Conservation (phyloP, 2,888 invertebrate genomes). For the Drosophila meridionalis region DNA sequence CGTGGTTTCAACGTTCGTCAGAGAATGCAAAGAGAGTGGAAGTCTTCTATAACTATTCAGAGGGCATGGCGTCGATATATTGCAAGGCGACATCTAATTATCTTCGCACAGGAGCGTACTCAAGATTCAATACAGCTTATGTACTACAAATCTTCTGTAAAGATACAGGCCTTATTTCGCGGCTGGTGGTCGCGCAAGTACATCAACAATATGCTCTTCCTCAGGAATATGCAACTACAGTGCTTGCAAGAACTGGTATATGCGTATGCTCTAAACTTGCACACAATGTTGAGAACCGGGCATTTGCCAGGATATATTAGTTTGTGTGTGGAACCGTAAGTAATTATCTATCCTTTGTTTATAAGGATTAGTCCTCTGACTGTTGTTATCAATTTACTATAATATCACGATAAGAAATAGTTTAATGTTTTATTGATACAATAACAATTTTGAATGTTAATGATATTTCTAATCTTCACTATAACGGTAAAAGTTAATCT, state of each 20-base stretch:
- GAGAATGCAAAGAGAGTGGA: background rate
- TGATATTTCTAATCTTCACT: too few relatives aligned
- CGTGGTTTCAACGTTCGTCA: constrained; percentile 64
- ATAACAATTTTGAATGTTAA: too few relatives aligned
- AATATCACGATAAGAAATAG: too few relatives aligned
- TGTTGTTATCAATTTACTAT: too few relatives aligned
- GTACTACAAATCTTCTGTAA: constrained; percentile 50
- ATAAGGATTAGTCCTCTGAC: too few relatives aligned
- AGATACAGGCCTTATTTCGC: constrained; percentile 77
- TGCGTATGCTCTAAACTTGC: constrained; percentile 66
- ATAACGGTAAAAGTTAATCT: too few relatives aligned
- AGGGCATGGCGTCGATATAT: constrained; percentile 66
- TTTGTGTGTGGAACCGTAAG: constrained; percentile 66
- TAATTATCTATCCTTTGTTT: background rate
- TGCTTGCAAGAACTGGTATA: constrained; percentile 66
- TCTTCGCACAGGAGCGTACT: constrained; percentile 36
- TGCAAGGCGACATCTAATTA: constrained; percentile 18
- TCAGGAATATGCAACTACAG: constrained; percentile 55
- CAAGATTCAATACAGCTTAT: constrained; percentile 44
- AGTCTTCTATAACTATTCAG: constrained; percentile 65
- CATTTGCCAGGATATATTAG: constrained; percentile 76
- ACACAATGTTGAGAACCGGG: constrained; percentile 56
- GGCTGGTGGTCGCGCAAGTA: constrained; percentile 80
- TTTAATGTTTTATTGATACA: too few relatives aligned
- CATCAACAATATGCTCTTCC: constrained; percentile 63